These are phyloP conservation scores for Fulmarus glacialis DNA, from an alignment of 2,113 vertebrate species.

Conservation along the genomic window DNA sequence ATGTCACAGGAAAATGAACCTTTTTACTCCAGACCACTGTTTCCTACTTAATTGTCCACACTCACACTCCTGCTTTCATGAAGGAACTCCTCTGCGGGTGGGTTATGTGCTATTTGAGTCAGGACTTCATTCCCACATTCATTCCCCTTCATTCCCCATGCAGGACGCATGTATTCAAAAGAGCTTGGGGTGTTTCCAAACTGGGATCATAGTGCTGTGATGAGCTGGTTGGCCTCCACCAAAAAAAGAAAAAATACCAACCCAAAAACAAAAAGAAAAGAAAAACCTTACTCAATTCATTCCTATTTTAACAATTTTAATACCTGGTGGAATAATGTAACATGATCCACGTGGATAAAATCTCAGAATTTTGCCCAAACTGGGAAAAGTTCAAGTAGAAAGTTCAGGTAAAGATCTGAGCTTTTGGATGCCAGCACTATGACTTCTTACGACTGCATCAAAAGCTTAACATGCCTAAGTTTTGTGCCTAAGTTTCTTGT, in stretches of 20 bases:
- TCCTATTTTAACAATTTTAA: neutral
- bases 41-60: neutral
- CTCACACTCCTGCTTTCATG: neutral
- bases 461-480: neutral
- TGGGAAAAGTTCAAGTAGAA: neutral
- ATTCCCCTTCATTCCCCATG: too few relatives aligned
- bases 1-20: neutral
- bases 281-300: neutral
- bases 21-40: neutral
- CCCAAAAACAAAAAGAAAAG: neutral
- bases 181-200: neutral
- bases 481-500: neutral
- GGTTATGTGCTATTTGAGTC: neutral
- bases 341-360: neutral
- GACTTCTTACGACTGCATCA: neutral
- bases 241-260: neutral
- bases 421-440: neutral
- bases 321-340: neutral
- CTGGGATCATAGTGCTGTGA: neutral
- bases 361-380: neutral
- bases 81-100: neutral
- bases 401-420: neutral
- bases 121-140: neutral
- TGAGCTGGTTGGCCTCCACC: neutral
- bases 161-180: neutral